These are phyloP conservation scores for Aurelia coerulea DNA, from an alignment of 30 jellyfish, hydroid and myxozoan species.

Conservation along the genomic window DNA sequence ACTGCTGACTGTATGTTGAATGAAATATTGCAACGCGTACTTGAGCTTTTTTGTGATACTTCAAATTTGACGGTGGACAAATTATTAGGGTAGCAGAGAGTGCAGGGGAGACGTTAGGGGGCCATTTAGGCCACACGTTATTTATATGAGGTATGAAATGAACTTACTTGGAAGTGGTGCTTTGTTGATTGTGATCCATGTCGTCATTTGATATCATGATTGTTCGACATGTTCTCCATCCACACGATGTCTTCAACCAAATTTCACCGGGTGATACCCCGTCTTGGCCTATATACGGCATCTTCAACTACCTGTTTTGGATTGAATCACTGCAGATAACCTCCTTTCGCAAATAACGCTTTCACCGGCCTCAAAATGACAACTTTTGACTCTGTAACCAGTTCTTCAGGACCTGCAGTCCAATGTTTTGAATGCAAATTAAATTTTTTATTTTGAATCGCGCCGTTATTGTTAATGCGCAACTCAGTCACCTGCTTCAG, in stretches of 20 bases:
- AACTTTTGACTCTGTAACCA: constrained; percentile 39
- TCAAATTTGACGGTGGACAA: no score
- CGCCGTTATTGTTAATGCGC: constrained; percentile 19
- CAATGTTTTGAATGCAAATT: constrained; percentile 16
- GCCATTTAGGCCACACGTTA: no score
- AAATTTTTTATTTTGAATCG: constrained; percentile 8
- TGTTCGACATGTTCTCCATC: constrained; percentile 83
- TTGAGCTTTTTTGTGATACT: no score
- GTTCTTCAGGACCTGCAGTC: constrained; percentile 36
- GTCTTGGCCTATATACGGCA: constrained; percentile 55
- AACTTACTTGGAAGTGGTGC: neutral
- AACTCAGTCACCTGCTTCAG: constrained; percentile 44
- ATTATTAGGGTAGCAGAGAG: no score
- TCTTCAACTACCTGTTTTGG: constrained; percentile 21
- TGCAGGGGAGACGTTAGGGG: no score
- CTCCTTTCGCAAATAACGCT: neutral
- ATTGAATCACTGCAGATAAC: neutral
- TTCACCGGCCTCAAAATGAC: constrained; percentile 1
- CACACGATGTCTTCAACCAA: constrained; percentile 80
- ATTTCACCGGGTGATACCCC: constrained; percentile 58
- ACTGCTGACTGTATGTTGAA: no score
- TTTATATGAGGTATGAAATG: neutral
- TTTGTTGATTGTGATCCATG: constrained; percentile 1
- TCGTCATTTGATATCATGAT: constrained; percentile 42
- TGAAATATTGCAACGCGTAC: no score